A percentile compares a stretch with the other conserved stretches of the same genome.
phyloP scores from a whole-genome alignment of 2,888 invertebrate species.

The Ypsolopha sequella region DNA sequence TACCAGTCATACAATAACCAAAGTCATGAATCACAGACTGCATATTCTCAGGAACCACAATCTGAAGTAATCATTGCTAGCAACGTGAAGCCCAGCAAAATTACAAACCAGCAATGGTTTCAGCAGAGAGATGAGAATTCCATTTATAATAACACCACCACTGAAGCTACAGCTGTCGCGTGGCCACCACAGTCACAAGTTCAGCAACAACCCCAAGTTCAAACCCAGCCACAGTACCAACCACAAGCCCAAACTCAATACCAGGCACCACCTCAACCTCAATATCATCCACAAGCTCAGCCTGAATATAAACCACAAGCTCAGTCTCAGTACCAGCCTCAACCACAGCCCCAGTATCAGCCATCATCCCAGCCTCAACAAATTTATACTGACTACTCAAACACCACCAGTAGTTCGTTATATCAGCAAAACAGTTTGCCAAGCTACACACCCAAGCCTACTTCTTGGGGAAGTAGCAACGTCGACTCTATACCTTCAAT shows the following conservation, averaged over 20 bases:
- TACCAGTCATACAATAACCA: constrained; percentile 27
- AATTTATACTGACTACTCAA: constrained; percentile 32
- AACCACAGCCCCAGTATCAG: constrained; percentile 1
- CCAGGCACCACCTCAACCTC: constrained; percentile 16
- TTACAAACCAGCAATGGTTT: constrained; percentile 60
- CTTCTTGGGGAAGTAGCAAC: constrained; percentile 29
- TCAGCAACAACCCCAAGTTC: constrained; percentile 21
- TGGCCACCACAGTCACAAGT: constrained; percentile 10
- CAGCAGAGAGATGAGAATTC: constrained; percentile 39
- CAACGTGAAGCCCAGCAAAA: constrained; percentile 57
- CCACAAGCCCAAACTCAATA: constrained; percentile 15
- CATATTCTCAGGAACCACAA: constrained; percentile 49
- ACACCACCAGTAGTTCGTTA: constrained; percentile 19
- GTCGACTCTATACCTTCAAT: constrained; percentile 17
- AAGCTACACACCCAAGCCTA: constrained; percentile 41
- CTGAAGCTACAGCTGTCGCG: constrained; percentile 4
- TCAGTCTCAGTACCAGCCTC: constrained; percentile 1
- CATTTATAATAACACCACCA: constrained; percentile 33
- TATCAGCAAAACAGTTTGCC: constrained; percentile 29
- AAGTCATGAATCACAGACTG: constrained; percentile 36
- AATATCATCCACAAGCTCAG: constrained; percentile 13
- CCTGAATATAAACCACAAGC: not conserved
- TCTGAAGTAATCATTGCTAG: constrained; percentile 54
- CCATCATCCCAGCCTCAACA: constrained; percentile 19
- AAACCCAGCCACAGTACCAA: constrained; percentile 20